phyloP scores from a whole-genome alignment of 2,113 vertebrate species.

The Epinephelus lanceolatus region DNA sequence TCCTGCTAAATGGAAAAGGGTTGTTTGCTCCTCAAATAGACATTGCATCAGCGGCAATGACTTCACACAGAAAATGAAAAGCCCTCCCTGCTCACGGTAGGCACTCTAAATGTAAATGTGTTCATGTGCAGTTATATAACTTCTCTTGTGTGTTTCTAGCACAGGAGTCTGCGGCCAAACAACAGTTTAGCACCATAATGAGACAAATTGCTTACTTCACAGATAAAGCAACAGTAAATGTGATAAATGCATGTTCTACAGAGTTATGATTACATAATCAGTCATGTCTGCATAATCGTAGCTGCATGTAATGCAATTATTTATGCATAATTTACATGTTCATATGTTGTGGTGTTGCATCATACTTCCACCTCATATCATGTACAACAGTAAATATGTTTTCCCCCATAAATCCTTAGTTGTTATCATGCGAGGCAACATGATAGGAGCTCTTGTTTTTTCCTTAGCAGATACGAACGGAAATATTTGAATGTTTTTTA shows the following conservation, averaged over 20 bases:
- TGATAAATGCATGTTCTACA: background rate
- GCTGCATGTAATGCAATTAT: conserved; percentile 11
- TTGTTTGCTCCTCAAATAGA: conserved; percentile 68
- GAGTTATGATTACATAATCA: conserved; percentile 10
- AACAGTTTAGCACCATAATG: background rate
- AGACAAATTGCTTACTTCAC: background rate
- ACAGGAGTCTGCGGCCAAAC: conserved; percentile 13
- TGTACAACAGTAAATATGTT: background rate
- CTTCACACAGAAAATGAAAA: conserved; percentile 44
- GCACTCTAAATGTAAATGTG: conserved; percentile 75
- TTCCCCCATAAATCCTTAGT: background rate
- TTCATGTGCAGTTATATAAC: conserved; percentile 58
- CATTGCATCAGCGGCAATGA: conserved; percentile 33
- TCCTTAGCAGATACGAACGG: too few relatives aligned
- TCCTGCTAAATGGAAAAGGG: conserved; percentile 73
- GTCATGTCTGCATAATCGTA: background rate
- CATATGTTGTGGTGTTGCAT: background rate
- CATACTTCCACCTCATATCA: background rate
- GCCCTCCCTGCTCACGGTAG: conserved; percentile 1
- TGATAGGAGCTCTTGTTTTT: background rate
- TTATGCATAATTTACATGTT: conserved; percentile 16
- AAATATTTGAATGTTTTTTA: too few relatives aligned
- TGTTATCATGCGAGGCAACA: background rate
- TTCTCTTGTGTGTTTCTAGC: conserved; percentile 22
- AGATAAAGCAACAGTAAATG: conserved; percentile 13